Conservation (phyloP, 2,113 vertebrate genomes). For the Amblyornis subalaris region DNA sequence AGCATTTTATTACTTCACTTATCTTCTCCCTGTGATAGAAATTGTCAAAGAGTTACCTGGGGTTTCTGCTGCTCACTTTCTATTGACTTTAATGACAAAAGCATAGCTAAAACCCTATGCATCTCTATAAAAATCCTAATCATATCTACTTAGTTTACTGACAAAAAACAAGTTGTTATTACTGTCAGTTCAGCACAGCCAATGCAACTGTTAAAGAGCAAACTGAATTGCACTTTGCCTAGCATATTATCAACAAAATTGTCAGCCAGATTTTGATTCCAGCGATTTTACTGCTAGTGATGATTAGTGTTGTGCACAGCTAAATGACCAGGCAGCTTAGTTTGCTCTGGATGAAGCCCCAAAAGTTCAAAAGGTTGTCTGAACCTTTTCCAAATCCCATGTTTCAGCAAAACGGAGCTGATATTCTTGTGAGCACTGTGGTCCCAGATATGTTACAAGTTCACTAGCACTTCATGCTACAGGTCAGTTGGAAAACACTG, state of each 20-base stretch:
- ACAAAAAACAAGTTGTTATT: slow-evolving; percentile 45
- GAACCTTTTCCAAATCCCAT: background rate
- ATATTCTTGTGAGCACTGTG: background rate
- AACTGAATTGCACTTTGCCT: slow-evolving; percentile 18
- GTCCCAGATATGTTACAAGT: background rate
- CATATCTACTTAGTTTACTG: slow-evolving; percentile 39
- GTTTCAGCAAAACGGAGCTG: background rate
- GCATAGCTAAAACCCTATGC: background rate
- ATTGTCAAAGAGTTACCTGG: slow-evolving; percentile 1
- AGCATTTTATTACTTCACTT: slow-evolving; percentile 31
- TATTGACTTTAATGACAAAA: slow-evolving; percentile 56
- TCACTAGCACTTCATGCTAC: background rate
- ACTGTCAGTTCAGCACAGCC: slow-evolving; percentile 37
- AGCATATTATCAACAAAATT: background rate
- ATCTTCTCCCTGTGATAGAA: slow-evolving; percentile 19
- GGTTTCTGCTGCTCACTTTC: slow-evolving; percentile 20
- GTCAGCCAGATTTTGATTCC: slow-evolving; percentile 29
- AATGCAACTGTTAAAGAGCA: slow-evolving; percentile 26
- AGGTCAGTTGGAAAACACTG: background rate
- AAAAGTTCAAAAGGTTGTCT: background rate
- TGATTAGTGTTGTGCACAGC: background rate
- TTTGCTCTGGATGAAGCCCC: background rate
- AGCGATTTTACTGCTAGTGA: background rate
- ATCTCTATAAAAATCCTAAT: slow-evolving; percentile 49
- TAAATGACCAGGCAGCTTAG: background rate